A percentile compares a stretch with the other conserved stretches of the same genome.
Conservation (phyloP, 1,140 invertebrate species). For the Magallana angulata region DNA sequence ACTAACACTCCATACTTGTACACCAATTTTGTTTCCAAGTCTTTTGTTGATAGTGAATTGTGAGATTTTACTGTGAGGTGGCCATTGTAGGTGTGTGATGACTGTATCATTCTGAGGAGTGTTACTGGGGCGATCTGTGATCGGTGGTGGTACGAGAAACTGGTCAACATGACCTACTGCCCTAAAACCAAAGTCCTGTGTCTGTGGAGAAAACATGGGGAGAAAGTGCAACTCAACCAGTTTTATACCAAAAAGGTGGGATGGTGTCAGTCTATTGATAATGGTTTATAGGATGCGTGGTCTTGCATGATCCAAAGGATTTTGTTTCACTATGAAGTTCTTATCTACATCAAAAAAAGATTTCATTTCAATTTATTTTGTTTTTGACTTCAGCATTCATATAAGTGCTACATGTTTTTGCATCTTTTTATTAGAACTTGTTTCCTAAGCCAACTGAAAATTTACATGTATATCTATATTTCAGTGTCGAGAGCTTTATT, state of each 20-base stretch:
- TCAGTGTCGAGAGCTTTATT: constrained; percentile 99
- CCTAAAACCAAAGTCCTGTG: constrained; percentile 96
- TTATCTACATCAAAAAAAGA: no score
- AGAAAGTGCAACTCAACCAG: constrained; percentile 92
- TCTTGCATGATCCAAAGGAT: no score
- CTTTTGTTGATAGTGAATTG: no score
- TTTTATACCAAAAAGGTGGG: constrained; percentile 98
- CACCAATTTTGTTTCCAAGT: no score
- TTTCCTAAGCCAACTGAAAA: neutral
- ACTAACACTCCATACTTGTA: no score
- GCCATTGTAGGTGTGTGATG: constrained; percentile 88
- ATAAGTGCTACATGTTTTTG: no score
- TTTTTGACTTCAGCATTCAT: no score
- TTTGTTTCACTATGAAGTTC: no score
- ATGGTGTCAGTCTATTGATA: no score
- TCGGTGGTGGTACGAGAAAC: constrained; percentile 98
- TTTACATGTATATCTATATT: constrained; percentile 61
- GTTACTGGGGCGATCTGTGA: constrained; percentile 97
- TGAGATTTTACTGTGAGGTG: neutral
- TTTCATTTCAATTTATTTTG: no score
- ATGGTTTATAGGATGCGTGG: no score
- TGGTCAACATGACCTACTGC: constrained; percentile 99
- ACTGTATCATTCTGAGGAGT: constrained; percentile 95
- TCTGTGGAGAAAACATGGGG: constrained; percentile 87
- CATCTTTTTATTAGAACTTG: no score